phyloP scores from a whole-genome alignment of 1,140 invertebrate species.

The Cotesia chilonis region DNA sequence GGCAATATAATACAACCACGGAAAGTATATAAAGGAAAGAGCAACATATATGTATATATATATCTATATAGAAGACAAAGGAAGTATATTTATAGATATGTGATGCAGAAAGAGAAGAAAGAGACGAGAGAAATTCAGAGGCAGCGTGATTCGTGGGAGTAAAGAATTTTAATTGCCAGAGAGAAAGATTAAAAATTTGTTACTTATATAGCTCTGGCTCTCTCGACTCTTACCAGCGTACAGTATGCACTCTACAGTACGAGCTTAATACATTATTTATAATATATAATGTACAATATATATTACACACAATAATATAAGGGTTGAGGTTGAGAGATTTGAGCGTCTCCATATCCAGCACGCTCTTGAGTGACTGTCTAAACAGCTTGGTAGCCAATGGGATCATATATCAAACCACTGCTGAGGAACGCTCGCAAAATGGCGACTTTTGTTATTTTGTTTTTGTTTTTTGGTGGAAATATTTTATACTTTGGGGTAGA shows the following conservation, averaged over 20 bases:
- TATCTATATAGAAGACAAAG: conserved; percentile 26
- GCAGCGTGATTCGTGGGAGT: conserved; percentile 51
- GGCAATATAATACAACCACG: conserved; percentile 31
- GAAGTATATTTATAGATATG: background rate
- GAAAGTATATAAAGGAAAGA: background rate
- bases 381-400: conserved; percentile 63
- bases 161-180: conserved; percentile 65
- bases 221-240: conserved; percentile 3
- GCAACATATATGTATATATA: background rate
- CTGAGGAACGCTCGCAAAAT: conserved; percentile 61
- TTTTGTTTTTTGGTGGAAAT: too few species aligned
- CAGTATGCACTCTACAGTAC: too few species aligned
- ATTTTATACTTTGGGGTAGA: too few species aligned
- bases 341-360: conserved; percentile 38
- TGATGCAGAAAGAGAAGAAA: background rate
- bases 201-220: conserved; percentile 48
- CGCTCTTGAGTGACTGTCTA: conserved; percentile 56
- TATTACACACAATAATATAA: conserved; percentile 16
- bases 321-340: conserved; percentile 55
- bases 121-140: conserved; percentile 44
- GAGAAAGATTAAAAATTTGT: conserved; percentile 46
- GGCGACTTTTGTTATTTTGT: conserved; percentile 42
- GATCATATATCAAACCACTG: conserved; percentile 64
- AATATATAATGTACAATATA: too few species aligned
- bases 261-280: too few species aligned